phyloP scores from a whole-genome alignment of 2,888 invertebrate species.

The Drosophila barbarae region DNA sequence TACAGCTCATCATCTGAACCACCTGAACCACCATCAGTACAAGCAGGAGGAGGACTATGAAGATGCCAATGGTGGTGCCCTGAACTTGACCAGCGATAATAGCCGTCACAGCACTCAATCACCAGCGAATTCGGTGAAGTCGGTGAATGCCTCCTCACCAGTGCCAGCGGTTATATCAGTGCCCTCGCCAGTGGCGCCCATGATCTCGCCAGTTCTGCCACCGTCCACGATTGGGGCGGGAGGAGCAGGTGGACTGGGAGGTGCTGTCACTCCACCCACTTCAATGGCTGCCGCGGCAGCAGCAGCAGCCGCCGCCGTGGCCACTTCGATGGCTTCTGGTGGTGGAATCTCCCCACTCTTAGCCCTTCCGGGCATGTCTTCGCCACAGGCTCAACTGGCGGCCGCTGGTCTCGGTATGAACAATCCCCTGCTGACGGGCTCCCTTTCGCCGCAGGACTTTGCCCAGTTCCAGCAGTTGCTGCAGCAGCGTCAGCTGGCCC shows the following conservation, averaged over 20 bases:
- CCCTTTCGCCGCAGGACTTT: slow-evolving; percentile 77
- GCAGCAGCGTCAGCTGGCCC: slow-evolving; percentile 78
- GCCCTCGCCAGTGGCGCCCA: slow-evolving; percentile 45
- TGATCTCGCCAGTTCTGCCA: slow-evolving; percentile 43
- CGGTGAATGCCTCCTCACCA: slow-evolving; percentile 43
- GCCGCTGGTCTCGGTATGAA: slow-evolving; percentile 65
- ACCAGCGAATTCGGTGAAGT: slow-evolving; percentile 66
- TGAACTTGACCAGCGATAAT: slow-evolving; percentile 79
- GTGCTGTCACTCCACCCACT: slow-evolving; percentile 33
- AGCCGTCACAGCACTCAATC: slow-evolving; percentile 77
- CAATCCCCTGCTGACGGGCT: slow-evolving; percentile 66
- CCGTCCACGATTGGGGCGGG: slow-evolving; percentile 23
- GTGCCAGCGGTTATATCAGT: slow-evolving; percentile 23
- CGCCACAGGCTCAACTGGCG: slow-evolving; percentile 72
- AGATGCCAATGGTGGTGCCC: slow-evolving; percentile 74
- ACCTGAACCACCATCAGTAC: slow-evolving; percentile 55
- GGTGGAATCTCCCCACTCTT: slow-evolving; percentile 62
- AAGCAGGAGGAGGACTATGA: slow-evolving; percentile 72
- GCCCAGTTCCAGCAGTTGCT: slow-evolving; percentile 77
- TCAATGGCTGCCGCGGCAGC: slow-evolving; percentile 51
- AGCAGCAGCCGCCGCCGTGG: slow-evolving; percentile 48
- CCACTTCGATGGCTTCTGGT: slow-evolving; percentile 51
- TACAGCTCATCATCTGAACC: slow-evolving; percentile 46
- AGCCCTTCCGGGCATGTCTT: slow-evolving; percentile 62
- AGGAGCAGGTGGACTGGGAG: slow-evolving; percentile 13